Evolutionary conservation across 2,888 invertebrate species (phyloP).

Genomic region (Scotopteryx bipunctaria): DNA sequence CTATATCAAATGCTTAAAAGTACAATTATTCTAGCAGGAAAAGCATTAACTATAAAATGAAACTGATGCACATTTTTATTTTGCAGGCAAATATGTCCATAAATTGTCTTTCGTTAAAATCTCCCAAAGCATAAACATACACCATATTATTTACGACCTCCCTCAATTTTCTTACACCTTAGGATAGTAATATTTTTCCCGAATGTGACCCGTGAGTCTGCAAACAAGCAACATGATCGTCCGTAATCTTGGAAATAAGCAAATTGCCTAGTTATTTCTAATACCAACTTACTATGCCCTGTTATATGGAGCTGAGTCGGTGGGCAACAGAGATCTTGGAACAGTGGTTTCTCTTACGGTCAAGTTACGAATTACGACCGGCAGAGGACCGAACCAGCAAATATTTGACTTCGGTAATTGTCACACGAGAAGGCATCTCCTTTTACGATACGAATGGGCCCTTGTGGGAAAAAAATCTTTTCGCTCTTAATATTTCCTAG

Average conservation of each 20-base stretch:
- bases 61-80: no score
- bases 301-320: neutral
- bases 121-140: no score
- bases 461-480: constrained; percentile 16
- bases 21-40: no score
- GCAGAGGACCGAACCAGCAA: constrained; percentile 75
- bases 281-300: constrained; percentile 43
- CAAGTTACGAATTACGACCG: constrained; percentile 75
- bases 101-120: no score
- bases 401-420: constrained; percentile 80
- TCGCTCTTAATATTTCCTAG: neutral
- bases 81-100: no score
- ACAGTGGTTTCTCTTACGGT: constrained; percentile 43
- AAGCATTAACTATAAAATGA: no score
- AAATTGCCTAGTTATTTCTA: constrained; percentile 58
- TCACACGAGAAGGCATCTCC: constrained; percentile 66
- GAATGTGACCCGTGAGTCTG: constrained; percentile 69
- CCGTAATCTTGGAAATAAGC: constrained; percentile 63
- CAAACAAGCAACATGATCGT: constrained; percentile 76
- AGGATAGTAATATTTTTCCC: constrained; percentile 54
- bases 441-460: constrained; percentile 41
- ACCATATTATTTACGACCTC: neutral
- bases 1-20: no score
- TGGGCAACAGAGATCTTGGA: constrained; percentile 27
- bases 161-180: constrained; percentile 12